Conservation (phyloP, 2,888 invertebrate genomes). For the Vesta saturnalis region DNA sequence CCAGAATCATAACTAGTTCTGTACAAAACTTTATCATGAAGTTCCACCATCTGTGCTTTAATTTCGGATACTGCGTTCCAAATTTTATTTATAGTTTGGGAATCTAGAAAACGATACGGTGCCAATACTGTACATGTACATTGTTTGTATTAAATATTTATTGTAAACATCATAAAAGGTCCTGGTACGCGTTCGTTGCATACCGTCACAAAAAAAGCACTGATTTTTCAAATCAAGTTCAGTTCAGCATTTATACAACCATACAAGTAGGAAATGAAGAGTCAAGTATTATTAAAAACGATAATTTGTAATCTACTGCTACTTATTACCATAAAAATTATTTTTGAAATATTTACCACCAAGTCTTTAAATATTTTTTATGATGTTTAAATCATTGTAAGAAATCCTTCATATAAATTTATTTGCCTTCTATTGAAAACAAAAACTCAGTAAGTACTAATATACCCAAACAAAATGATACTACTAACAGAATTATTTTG, state of each 20-base stretch:
- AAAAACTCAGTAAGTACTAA: background rate
- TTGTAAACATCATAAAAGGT: background rate
- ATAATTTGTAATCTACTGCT: no score
- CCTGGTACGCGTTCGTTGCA: background rate
- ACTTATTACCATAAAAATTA: conserved; percentile 5
- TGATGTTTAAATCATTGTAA: background rate
- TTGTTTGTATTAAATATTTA: background rate
- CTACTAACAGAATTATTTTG: background rate
- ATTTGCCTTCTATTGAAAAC: no score
- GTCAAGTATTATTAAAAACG: no score
- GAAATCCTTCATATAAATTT: no score
- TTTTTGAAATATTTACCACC: conserved; percentile 2
- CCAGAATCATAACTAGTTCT: background rate
- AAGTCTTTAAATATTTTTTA: background rate
- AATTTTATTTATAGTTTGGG: no score
- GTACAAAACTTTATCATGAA: conserved; percentile 5
- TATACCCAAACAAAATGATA: conserved; percentile 1
- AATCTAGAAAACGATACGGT: background rate
- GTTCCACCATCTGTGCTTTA: background rate
- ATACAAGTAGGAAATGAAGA: no score
- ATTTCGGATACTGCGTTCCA: conserved; percentile 1
- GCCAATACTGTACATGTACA: conserved; percentile 2
- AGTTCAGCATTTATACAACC: no score
- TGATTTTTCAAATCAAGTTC: background rate
- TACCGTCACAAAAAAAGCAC: conserved; percentile 2